Base-by-base conservation (phyloP, 2,888 invertebrate species). In the Dicyrtomina minuta region DNA sequence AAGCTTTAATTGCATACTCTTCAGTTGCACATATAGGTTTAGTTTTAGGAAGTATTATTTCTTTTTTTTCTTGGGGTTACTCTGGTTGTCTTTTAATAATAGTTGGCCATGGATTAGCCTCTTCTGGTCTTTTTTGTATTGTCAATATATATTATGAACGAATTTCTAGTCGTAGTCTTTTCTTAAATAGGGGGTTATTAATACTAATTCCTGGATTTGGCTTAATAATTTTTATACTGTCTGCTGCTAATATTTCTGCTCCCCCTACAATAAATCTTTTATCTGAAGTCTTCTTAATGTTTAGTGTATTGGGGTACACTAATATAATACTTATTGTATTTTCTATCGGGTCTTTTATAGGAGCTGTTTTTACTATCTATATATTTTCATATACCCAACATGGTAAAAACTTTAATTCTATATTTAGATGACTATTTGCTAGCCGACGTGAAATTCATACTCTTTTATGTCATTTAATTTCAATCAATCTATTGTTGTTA, bases 1-100 rank as follows among this genome's bases (percentile, higher is more conserved):
- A 89, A 79, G 84, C 87, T 75, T 85, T 89, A 83, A 87, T 90
- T 85, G 89, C 89, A 81, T 89, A 89, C 84, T 89, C 88, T 76
- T 90, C 89, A 44, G 87, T 90, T 0, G 85, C 86, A 76, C 89
- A 90, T 84, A 89, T 90, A 82, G 84, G 87, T 10, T 79, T 89
- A 79, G 85, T 88, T 24, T 83, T 89, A 22, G 73, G 73, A 10
- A 79, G 80, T 0, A 12, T 78, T 41, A 65, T 79, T 64, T 62
- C 39, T 1, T 60, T 46, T 12, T 39, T 0, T 39, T 59, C 2
- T 51, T 24, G 81, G 79, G 84, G 0, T 86, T 86, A 0, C 87
- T 80, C n/a, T n/a, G n/a, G n/a, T n/a, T n/a, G n/a, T n/a, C n/a
- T n/a, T n/a, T n/a, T n/a, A n/a, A 84, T 85, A 64, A 81, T 86